A percentile compares a stretch with the other conserved stretches of the same genome.
phyloP scores from a whole-genome alignment of 53 echinoderm and acorn worm species.

The Henricia sp. region DNA sequence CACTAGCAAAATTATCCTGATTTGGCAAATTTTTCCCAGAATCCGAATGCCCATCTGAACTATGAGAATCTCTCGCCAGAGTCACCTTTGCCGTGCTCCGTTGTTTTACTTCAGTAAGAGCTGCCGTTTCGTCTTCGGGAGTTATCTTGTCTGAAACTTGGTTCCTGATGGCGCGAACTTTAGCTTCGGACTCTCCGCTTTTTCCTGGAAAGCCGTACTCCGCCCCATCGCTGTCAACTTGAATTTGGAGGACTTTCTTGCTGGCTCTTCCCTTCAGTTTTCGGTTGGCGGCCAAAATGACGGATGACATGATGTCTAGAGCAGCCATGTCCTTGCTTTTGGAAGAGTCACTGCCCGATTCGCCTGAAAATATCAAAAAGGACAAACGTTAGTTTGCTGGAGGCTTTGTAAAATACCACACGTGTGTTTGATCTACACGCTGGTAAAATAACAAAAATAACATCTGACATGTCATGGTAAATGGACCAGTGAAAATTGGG shows the following conservation, averaged over 20 bases:
- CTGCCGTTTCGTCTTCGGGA: conserved; percentile 35
- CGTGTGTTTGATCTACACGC: too few species aligned
- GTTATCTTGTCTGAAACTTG: conserved; percentile 40
- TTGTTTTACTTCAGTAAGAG: conserved; percentile 11
- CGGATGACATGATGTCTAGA: conserved; percentile 65
- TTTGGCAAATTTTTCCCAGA: conserved; percentile 42
- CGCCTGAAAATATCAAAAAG: too few species aligned
- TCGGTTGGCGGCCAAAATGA: conserved; percentile 53
- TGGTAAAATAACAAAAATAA: too few species aligned
- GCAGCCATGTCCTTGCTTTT: conserved; percentile 63
- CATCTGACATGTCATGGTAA: too few species aligned
- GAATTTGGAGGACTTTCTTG: conserved; percentile 4
- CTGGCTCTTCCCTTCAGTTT: conserved; percentile 48
- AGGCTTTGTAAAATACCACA: too few species aligned
- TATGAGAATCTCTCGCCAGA: conserved; percentile 55
- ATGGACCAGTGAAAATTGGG: too few species aligned
- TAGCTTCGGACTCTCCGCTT: conserved; percentile 32
- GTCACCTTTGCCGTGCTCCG: conserved; percentile 54
- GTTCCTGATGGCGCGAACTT: conserved; percentile 59
- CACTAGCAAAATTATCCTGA: conserved; percentile 36
- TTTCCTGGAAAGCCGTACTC: conserved; percentile 60
- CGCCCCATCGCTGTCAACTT: conserved; percentile 53
- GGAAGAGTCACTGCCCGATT: conserved; percentile 64
- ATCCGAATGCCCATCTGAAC: conserved; percentile 48
- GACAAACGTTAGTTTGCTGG: too few species aligned